Percentiles rank a stretch among this genome's conserved stretches.
These are phyloP conservation scores for Cryptocheilus praepositus DNA, from an alignment of 2,888 invertebrate genomes.

Conservation along the genomic window DNA sequence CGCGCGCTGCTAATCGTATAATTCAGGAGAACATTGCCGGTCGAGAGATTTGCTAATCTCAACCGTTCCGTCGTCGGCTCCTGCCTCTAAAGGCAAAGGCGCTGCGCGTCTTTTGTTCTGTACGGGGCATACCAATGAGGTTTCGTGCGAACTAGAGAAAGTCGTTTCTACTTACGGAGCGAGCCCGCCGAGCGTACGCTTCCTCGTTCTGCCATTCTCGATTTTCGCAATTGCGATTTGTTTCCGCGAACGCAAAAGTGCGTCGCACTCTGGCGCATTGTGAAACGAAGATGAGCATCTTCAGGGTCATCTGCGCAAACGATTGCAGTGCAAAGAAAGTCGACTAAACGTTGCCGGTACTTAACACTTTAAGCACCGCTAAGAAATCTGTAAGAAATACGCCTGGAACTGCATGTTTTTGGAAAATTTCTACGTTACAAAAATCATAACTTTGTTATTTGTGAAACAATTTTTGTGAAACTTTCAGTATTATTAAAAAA, in stretches of 20 bases:
- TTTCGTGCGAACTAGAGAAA: constrained; percentile 38
- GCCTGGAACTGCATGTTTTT: no score
- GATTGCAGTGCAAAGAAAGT: no score
- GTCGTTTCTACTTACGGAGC: constrained; percentile 15
- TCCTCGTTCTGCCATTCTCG: constrained; percentile 11
- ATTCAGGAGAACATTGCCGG: not conserved
- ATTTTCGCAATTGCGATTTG: not conserved
- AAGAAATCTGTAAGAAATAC: no score
- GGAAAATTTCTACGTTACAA: no score
- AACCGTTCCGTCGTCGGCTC: not conserved
- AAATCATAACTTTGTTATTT: no score
- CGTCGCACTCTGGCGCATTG: not conserved
- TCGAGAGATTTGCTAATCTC: no score
- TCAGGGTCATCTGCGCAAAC: no score
- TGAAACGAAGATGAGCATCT: constrained; percentile 10
- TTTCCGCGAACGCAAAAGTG: no score
- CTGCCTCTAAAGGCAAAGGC: not conserved
- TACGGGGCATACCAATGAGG: constrained; percentile 26
- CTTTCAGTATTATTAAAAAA: no score
- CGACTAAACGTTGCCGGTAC: no score
- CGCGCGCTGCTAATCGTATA: not conserved
- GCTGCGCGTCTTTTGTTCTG: constrained; percentile 4
- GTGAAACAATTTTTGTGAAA: no score
- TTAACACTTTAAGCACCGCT: no score
- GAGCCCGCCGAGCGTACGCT: constrained; percentile 4